Base-by-base conservation (phyloP, 2,888 invertebrate genomes). In the Microchrysa polita region DNA sequence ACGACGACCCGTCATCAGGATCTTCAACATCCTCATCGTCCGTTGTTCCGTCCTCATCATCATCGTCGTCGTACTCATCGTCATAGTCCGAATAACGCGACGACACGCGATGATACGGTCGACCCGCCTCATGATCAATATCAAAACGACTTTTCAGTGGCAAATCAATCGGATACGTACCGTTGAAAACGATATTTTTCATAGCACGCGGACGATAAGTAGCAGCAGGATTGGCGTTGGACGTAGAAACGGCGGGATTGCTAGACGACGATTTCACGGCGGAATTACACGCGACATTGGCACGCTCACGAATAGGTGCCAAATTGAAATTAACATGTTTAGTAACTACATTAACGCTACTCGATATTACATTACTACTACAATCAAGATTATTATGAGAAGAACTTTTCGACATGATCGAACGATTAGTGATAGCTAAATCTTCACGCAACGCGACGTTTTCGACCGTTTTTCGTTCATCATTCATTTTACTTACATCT, bases 131-230 rank as follows among this genome's bases (percentile, higher is more conserved):
- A 42, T 73, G 40, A 52, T 74, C 73, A 9, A 76, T 53, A 53
- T 76, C 57, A 52, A 76, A 76, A 14, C 77, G 74, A 74, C 76
- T 79, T 42, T 83, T 82, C 12, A 84, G 76, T 34, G 94, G 94
- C 80, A 88, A 88, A 82, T 94, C 94, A 77, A 95, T 95, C 4
- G 95, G 94, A 87, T 89, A 95, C 2, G 95, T 95, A 71, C 94
- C 94, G 79, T 93, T 93, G 83, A 93, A 94, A 76, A 94, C 88
- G 61, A 94, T 87, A 67, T 80, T 80, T 75, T 82, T 82, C 7
- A 73, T n/a, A 10, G 60, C 23, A 42, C 22, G 42, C 22, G 55
- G 18, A 42, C 69, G 69, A 55, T 57, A 57, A 1, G 69, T 12
- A 20, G 14, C 23, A 18, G 20, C 2, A 9, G 20, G 65, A 67